Percentiles rank a stretch among this genome's conserved stretches.
phyloP scores from a whole-genome alignment of 2,888 invertebrate genomes.

The Poecilus cupreus region DNA sequence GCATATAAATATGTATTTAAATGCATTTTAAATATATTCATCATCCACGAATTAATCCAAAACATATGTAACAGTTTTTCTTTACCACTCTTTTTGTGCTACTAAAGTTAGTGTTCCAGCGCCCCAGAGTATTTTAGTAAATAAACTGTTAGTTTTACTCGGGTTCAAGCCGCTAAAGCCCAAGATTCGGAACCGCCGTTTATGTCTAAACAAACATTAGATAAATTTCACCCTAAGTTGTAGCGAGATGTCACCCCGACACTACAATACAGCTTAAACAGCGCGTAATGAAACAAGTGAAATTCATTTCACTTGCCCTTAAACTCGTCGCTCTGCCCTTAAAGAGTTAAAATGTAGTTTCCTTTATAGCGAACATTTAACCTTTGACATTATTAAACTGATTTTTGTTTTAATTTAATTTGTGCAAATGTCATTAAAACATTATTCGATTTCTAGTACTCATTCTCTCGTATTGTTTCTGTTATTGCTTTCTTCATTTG shows the following conservation, averaged over 20 bases:
- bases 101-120: no score
- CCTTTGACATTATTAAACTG: not conserved
- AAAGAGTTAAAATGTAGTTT: not conserved
- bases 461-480: no score
- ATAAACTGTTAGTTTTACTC: not conserved
- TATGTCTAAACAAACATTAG: conserved; percentile 32
- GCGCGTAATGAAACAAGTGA: conserved; percentile 33
- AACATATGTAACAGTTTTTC: no score
- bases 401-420: no score
- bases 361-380: conserved; percentile 2
- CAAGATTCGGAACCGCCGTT: conserved; percentile 31
- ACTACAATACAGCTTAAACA: conserved; percentile 28
- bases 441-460: no score
- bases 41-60: no score
- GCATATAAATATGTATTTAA: no score
- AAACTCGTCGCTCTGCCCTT: conserved; percentile 2
- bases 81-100: no score
- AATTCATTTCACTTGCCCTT: conserved; percentile 25
- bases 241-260: not conserved
- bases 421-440: no score
- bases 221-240: conserved; percentile 21
- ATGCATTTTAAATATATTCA: no score
- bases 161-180: conserved; percentile 1
- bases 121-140: not conserved
- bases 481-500: no score